Evolutionary conservation across 2,797 vertebrate species (phyloP).

Genomic region (Acanthopagrus latus): DNA sequence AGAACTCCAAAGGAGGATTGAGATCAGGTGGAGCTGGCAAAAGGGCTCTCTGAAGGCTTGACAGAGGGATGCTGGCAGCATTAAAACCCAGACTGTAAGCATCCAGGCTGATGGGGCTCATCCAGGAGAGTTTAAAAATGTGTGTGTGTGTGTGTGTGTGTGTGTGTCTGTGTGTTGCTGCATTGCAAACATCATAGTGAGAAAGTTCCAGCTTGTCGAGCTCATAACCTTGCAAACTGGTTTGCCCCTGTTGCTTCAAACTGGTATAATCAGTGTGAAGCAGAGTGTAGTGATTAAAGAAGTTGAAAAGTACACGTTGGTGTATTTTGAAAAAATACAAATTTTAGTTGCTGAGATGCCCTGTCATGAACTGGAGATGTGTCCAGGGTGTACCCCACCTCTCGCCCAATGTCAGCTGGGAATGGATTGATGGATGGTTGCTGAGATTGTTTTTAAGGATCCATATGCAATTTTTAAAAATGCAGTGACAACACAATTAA

Average conservation of each 20-base stretch:
- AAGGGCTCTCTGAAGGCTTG: slow-evolving; percentile 21
- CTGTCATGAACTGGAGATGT: too few relatives aligned
- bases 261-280: background rate
- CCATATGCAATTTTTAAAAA: background rate
- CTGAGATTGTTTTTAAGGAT: too few relatives aligned
- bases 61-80: slow-evolving; percentile 44
- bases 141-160: background rate
- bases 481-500: background rate
- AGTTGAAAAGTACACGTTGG: background rate
- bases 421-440: too few relatives aligned
- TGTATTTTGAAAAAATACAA: background rate
- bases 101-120: background rate
- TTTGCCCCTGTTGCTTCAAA: slow-evolving; percentile 1
- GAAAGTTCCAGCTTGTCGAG: background rate
- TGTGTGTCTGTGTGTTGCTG: background rate
- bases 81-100: slow-evolving; percentile 15
- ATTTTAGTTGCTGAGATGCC: too few relatives aligned
- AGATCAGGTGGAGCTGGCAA: slow-evolving; percentile 53
- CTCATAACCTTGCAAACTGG: background rate
- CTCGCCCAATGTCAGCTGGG: too few relatives aligned
- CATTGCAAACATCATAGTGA: slow-evolving; percentile 10
- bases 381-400: too few relatives aligned
- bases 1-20: slow-evolving; percentile 27
- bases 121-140: background rate
- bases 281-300: background rate